phyloP scores from a whole-genome alignment of 2,888 invertebrate genomes.

The Drosophila villosipedis region DNA sequence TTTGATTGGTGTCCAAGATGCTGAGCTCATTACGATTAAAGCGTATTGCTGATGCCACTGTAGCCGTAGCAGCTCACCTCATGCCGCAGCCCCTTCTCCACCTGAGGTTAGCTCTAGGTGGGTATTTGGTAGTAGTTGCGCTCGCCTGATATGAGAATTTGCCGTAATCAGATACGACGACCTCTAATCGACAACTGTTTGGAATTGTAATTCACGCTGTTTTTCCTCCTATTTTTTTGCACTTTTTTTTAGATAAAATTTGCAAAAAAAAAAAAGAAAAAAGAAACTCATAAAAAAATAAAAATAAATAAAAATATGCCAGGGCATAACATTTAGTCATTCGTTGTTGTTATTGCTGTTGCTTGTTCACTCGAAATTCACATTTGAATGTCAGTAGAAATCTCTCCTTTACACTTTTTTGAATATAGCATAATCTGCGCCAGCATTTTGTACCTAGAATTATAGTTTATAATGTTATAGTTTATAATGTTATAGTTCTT shows the following conservation, averaged over 20 bases:
- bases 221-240: slow-evolving; percentile 14
- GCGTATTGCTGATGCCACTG: slow-evolving; percentile 1
- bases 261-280: slow-evolving; percentile 30
- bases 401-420: not conserved
- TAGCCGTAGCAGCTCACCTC: not conserved
- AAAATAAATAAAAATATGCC: slow-evolving; percentile 2
- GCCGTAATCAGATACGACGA: slow-evolving; percentile 62
- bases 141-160: slow-evolving; percentile 56
- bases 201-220: slow-evolving; percentile 64
- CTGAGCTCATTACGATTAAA: not conserved
- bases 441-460: not conserved
- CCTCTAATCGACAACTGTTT: slow-evolving; percentile 70
- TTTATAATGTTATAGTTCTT: not conserved
- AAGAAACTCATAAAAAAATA: slow-evolving; percentile 12
- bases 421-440: not conserved
- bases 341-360: slow-evolving; percentile 19
- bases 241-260: slow-evolving; percentile 48
- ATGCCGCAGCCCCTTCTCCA: not conserved
- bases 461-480: not conserved
- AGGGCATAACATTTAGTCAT: slow-evolving; percentile 1
- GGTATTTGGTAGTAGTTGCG: slow-evolving; percentile 15
- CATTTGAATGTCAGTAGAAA: not conserved
- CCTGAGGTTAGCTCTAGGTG: not conserved
- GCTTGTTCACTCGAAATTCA: not conserved
- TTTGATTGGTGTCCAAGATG: not conserved